Conservation (phyloP, 2,888 invertebrate species). For the Epistrophe eligans region DNA sequence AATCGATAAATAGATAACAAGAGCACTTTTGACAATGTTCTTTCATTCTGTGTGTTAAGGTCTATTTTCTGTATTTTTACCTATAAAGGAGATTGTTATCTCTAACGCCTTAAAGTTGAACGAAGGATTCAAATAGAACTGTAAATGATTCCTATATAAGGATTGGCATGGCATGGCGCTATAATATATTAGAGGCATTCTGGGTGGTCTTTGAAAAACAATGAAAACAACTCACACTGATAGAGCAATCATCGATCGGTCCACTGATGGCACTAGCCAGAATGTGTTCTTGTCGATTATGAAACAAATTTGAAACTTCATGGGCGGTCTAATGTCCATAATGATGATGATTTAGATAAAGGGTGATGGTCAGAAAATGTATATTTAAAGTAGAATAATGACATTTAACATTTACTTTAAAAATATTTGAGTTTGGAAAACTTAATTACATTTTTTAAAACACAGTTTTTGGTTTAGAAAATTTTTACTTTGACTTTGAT, state of each 20-base stretch:
- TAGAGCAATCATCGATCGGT: constrained; percentile 50
- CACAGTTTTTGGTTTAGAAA: no score
- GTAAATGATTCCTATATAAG: constrained; percentile 22
- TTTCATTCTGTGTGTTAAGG: neutral
- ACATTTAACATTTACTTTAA: no score
- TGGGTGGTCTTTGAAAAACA: constrained; percentile 53
- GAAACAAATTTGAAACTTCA: constrained; percentile 49
- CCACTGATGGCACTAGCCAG: neutral
- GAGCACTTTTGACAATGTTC: constrained; percentile 55
- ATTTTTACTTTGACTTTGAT: no score
- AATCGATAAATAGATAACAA: constrained; percentile 71
- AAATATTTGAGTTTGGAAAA: no score
- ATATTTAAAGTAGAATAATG: neutral
- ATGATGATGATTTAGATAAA: constrained; percentile 43
- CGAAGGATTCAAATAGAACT: constrained; percentile 46
- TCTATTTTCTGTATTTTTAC: neutral
- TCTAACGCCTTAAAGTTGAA: constrained; percentile 56
- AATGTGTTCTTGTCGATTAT: constrained; percentile 50
- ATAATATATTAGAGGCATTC: constrained; percentile 8
- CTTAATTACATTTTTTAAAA: no score
- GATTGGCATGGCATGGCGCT: constrained; percentile 50
- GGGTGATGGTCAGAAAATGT: constrained; percentile 26
- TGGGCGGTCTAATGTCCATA: constrained; percentile 38
- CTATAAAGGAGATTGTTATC: constrained; percentile 49
- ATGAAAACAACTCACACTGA: constrained; percentile 34